phyloP scores from a whole-genome alignment of 2,888 invertebrate species.

The Clunio marinus region DNA sequence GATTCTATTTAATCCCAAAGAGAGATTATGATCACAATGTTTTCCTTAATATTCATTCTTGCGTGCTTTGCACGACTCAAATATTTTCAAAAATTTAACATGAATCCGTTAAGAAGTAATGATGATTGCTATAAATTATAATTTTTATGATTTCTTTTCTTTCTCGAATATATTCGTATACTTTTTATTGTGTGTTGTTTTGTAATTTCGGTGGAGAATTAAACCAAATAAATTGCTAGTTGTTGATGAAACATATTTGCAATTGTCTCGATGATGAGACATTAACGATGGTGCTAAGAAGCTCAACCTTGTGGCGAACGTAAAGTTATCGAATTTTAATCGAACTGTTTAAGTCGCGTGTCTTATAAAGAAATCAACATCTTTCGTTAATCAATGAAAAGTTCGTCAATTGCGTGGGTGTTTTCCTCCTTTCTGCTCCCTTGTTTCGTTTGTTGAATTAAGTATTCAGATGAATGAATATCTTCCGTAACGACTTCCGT shows the following conservation, averaged over 20 bases:
- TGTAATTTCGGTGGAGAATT: neutral
- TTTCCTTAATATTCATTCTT: neutral
- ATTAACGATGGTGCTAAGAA: neutral
- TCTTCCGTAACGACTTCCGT: neutral
- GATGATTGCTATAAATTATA: neutral
- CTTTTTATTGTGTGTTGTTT: neutral
- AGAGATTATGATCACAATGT: neutral
- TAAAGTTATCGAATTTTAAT: neutral
- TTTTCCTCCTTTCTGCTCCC: neutral
- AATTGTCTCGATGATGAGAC: neutral
- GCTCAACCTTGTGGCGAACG: neutral
- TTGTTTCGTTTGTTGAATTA: neutral
- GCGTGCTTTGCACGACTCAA: too few relatives aligned
- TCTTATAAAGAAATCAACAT: too few relatives aligned
- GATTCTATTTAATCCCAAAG: conserved; percentile 6
- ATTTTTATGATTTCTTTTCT: neutral
- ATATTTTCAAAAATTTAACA: neutral
- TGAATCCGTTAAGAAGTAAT: neutral
- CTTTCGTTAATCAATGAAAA: neutral
- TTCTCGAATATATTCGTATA: too few relatives aligned
- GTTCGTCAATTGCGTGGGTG: neutral
- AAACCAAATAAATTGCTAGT: neutral
- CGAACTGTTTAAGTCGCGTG: neutral
- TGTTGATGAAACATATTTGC: neutral
- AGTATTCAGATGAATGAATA: neutral